A percentile compares a stretch with the other conserved stretches of the same genome.
These are phyloP conservation scores for Atta cephalotes DNA, from an alignment of 1,140 invertebrate species.

Conservation along the genomic window DNA sequence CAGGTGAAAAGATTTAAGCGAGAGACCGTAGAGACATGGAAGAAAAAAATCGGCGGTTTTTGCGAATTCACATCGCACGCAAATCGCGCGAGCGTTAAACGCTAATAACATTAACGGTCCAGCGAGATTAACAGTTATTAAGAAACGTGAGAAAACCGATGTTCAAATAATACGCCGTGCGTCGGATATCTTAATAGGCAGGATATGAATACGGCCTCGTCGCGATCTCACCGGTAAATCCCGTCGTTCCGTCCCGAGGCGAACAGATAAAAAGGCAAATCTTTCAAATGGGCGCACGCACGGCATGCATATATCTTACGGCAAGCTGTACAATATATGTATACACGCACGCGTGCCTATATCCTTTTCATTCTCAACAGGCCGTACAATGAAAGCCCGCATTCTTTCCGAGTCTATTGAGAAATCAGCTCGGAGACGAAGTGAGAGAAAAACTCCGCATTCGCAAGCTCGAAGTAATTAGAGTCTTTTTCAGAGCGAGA, in stretches of 20 bases:
- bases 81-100: conserved; percentile 50
- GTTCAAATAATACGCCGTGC: conserved; percentile 47
- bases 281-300: conserved; percentile 48
- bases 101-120: conserved; percentile 63
- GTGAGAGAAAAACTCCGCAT: neutral
- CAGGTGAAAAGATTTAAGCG: conserved; percentile 47
- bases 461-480: conserved; percentile 32
- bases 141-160: conserved; percentile 62
- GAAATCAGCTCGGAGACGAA: conserved; percentile 12
- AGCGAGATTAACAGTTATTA: conserved; percentile 63
- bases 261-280: conserved; percentile 46
- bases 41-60: conserved; percentile 13
- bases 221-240: conserved; percentile 56
- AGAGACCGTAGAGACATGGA: neutral
- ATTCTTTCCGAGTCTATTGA: neutral
- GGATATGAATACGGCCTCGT: conserved; percentile 57
- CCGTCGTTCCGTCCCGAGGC: conserved; percentile 15
- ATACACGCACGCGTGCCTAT: neutral
- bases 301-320: conserved; percentile 51
- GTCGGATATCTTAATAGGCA: conserved; percentile 63
- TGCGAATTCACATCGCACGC: conserved; percentile 46
- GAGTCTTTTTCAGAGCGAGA: neutral
- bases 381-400: neutral
- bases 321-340: neutral
- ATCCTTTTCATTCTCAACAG: neutral